Base-by-base conservation (phyloP, 2,797 vertebrate species). In the Gymnothorax javanicus region DNA sequence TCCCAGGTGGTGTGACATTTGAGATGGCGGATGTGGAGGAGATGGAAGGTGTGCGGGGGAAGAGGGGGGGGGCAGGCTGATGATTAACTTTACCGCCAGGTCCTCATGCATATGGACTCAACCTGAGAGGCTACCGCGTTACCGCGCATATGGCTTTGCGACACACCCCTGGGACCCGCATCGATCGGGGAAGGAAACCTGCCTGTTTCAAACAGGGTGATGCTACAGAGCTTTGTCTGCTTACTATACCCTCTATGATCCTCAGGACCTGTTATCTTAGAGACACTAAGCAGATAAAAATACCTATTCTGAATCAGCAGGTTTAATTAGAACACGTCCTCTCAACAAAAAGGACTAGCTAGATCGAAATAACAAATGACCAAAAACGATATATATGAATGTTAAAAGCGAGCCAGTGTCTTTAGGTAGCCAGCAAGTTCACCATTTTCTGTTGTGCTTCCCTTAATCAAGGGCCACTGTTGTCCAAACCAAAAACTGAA, bases 1-100 rank as follows among this genome's bases (percentile, higher is more conserved):
- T 98, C 97, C 97, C 98, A 98, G 97, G 97, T 98, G 97, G 97
- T 97, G 96, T 97, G 98, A 98, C 94, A 96, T 96, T 95, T 93
- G 95, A 96, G 95, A 95, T 90, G 91, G 91, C 94, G 93, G 91
- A 93, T 94, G 93, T 9, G 89, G 94, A 94, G 92, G 92, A 93
- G 94, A 95, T 86, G 87, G 95, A 94, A 96, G 95, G 95, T 96
- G 96, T 95, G 94, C 92, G 93, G 93, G 95, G n/a, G 92, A 93
- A 13, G 43, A n/a, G 43, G 58, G 60, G 9, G 60, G 60, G 43
- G 12, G 7, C 2, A 43, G 33, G 33, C 33, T 43, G 57, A 33
- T 33, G 83, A 84, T 84, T 62, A 84, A 84, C 83, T 93, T 67
- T 93, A 95, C 92, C 94, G 92, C 89, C 33, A 89, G 94, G 93